A percentile compares a stretch with the other conserved stretches of the same genome.
phyloP scores from a whole-genome alignment of 2,888 invertebrate genomes.

The Mythimna pallens region DNA sequence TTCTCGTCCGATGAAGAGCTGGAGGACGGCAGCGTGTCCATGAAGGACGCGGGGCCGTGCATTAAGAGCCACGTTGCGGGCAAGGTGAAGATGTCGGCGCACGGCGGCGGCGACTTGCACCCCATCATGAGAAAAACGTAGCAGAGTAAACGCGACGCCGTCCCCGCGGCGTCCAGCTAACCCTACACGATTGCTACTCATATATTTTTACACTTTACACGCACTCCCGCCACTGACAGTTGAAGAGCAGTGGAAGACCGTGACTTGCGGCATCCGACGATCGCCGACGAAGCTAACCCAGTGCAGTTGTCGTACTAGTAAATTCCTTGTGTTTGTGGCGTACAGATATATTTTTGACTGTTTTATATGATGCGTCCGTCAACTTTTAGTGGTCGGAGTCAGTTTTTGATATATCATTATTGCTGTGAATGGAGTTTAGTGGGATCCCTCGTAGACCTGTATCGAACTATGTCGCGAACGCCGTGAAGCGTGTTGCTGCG shows the following conservation, averaged over 20 bases:
- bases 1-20: conserved; percentile 85
- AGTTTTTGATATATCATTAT: conserved; percentile 82
- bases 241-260: conserved; percentile 61
- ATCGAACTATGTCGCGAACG: conserved; percentile 76
- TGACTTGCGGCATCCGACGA: conserved; percentile 57
- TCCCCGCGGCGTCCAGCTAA: conserved; percentile 46
- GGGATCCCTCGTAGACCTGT: conserved; percentile 81
- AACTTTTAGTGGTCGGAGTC: conserved; percentile 74
- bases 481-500: conserved; percentile 70
- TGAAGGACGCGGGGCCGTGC: conserved; percentile 81
- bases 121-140: conserved; percentile 86
- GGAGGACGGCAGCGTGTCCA: conserved; percentile 74
- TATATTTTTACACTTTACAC: conserved; percentile 74
- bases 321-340: conserved; percentile 68
- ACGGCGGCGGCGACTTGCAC: conserved; percentile 86
- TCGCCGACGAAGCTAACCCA: conserved; percentile 55
- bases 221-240: conserved; percentile 71
- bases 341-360: conserved; percentile 70
- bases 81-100: conserved; percentile 83
- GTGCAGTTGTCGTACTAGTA: conserved; percentile 55
- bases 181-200: conserved; percentile 61
- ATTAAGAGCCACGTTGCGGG: conserved; percentile 77
- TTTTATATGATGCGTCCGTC: conserved; percentile 69
- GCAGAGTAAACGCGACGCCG: conserved; percentile 49
- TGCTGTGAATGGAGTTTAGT: conserved; percentile 75